A percentile compares a stretch with the other conserved stretches of the same genome.
Conservation (phyloP, 2,797 vertebrate genomes). For the Huso huso region DNA sequence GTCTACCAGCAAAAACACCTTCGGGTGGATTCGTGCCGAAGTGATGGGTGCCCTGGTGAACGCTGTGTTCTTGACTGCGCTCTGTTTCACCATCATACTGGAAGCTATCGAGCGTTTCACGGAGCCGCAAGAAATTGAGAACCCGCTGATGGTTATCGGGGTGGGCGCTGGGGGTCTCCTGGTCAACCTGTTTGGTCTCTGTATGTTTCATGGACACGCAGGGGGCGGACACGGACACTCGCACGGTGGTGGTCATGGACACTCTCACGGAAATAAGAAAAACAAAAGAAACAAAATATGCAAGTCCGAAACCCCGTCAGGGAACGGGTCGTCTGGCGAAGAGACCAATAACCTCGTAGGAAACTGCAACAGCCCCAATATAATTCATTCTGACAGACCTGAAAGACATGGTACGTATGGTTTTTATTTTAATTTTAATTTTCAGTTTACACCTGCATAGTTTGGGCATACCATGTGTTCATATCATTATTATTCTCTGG, state of each 20-base stretch:
- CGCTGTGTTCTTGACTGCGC: conserved; percentile 91
- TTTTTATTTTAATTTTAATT: neutral
- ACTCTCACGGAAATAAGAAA: conserved; percentile 60
- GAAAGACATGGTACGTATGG: conserved; percentile 46
- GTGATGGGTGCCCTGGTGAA: conserved; percentile 97
- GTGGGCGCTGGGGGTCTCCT: conserved; percentile 81
- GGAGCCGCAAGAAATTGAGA: conserved; percentile 82
- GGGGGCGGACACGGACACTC: conserved; percentile 65
- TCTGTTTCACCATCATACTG: conserved; percentile 93
- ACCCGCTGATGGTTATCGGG: conserved; percentile 70
- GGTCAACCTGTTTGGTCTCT: conserved; percentile 83
- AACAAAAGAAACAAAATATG: conserved; percentile 39
- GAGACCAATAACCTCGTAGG: conserved; percentile 89
- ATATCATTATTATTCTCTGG: no score
- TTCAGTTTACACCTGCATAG: neutral
- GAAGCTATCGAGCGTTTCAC: conserved; percentile 91
- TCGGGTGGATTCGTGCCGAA: conserved; percentile 95
- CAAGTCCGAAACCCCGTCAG: conserved; percentile 45
- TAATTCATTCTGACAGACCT: conserved; percentile 40
- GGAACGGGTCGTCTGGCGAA: conserved; percentile 55
- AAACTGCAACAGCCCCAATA: conserved; percentile 68
- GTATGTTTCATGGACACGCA: conserved; percentile 85
- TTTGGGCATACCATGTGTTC: no score
- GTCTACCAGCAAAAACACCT: conserved; percentile 90
- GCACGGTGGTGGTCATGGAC: conserved; percentile 48